Base-by-base conservation (phyloP, 2,113 vertebrate genomes). In the Chlamydotis undulata region DNA sequence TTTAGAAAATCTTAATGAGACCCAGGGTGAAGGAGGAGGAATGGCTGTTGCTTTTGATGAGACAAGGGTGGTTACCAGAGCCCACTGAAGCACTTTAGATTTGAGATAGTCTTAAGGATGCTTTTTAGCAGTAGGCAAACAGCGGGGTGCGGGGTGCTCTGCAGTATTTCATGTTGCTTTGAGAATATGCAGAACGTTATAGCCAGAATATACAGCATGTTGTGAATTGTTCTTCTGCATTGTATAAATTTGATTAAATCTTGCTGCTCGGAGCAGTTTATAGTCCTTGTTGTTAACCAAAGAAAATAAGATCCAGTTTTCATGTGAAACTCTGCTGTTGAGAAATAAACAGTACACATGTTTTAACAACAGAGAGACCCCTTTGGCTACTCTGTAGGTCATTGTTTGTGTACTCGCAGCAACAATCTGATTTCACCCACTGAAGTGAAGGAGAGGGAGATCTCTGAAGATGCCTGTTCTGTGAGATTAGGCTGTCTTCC, bases 171-270 rank as follows among this genome's bases (percentile, higher is more conserved):
- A 52, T 89, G 19, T 83, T 88, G n/a, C 65, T 91, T 59, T 39
- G 67, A 85, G 77, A 88, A 82, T 73, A 73, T 60, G 49, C 45
- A 64, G 82, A 90, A 76, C 15, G 6, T 92, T 76, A 57, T 35
- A 73, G 53, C 43, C 45, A 49, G 78, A 83, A 82, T 85, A 79
- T 79, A 49, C 24, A 90, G 57, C 57, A 77, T 45, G 63, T 76
- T 95, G 70, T 56, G 88, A 88, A 57, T 95, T 80, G 78, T 92
- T 82, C 53, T 43, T 61, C 23, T 83, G 67, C 55, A 12, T 61
- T 76, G 29, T 79, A 43, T 92, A 91, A 80, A 83, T 90, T 61
- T 90, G 87, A 94, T 96, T 88, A 95, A 92, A 61, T 94, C 75
- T 94, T 85, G 29, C 71, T 83, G 29, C 75, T 96, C 1, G 2